Evolutionary conservation across 2,888 invertebrate genomes (phyloP).

Genomic region (Ectropis crepuscularia): DNA sequence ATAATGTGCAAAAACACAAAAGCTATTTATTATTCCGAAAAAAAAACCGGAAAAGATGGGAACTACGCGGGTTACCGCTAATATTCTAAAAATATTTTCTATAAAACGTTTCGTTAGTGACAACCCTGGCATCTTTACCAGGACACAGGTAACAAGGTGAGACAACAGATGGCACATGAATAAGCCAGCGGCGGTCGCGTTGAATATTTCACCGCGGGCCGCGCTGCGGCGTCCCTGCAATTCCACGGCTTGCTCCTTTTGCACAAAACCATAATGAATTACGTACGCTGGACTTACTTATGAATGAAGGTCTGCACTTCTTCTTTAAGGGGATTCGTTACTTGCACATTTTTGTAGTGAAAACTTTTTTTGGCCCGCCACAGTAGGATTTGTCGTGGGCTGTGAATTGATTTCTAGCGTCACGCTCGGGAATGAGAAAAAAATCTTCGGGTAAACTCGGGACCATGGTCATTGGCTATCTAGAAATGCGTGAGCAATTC

Average conservation of each 20-base stretch:
- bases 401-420: no score
- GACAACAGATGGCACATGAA: conserved; percentile 66
- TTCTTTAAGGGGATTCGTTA: conserved; percentile 2
- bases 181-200: conserved; percentile 54
- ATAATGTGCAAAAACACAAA: no score
- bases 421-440: no score
- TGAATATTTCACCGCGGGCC: conserved; percentile 62
- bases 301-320: conserved; percentile 14
- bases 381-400: no score
- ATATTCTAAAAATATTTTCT: neutral
- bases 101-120: neutral
- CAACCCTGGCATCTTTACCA: conserved; percentile 25
- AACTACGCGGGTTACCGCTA: no score
- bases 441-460: no score
- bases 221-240: conserved; percentile 17
- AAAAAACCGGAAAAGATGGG: no score
- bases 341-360: neutral
- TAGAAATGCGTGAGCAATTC: no score
- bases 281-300: conserved; percentile 14
- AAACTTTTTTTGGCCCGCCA: no score
- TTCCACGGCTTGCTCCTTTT: conserved; percentile 24
- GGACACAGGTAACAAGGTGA: conserved; percentile 56
- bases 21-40: no score
- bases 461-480: no score
- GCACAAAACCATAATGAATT: conserved; percentile 27